phyloP scores from a whole-genome alignment of 2,797 vertebrate genomes.

The Enteromius viviparus region DNA sequence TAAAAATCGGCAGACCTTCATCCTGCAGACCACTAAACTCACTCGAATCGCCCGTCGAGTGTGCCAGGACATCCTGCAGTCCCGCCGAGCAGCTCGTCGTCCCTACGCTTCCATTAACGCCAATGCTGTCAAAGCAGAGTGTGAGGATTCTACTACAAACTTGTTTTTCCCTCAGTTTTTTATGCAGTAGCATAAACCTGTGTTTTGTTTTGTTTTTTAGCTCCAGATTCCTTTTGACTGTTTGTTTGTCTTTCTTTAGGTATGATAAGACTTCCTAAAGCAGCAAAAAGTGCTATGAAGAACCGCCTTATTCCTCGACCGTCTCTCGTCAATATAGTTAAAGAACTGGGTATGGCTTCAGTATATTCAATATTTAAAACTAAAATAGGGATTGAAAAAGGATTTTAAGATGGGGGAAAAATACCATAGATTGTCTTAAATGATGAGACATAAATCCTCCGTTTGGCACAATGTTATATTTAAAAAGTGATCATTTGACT shows the following conservation, averaged over 20 bases:
- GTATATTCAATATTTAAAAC: neutral
- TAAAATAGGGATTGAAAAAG: neutral
- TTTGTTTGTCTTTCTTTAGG: constrained; percentile 69
- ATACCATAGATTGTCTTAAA: neutral
- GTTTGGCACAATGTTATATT: neutral
- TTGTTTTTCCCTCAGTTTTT: neutral
- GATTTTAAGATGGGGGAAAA: neutral
- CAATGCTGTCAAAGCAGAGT: constrained; percentile 94
- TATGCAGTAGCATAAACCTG: neutral
- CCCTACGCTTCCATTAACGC: constrained; percentile 94
- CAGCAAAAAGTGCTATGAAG: constrained; percentile 86
- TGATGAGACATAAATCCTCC: neutral
- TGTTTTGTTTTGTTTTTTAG: neutral
- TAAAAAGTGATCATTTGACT: neutral
- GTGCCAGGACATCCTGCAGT: constrained; percentile 92
- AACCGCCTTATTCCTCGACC: constrained; percentile 83
- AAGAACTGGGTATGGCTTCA: constrained; percentile 85
- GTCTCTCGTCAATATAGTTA: constrained; percentile 87
- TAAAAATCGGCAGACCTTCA: constrained; percentile 94
- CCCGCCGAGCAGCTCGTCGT: constrained; percentile 86
- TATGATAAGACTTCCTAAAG: constrained; percentile 92
- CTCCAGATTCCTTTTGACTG: neutral
- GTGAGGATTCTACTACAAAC: constrained; percentile 65
- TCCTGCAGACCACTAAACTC: constrained; percentile 92
- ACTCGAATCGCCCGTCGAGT: constrained; percentile 91